These are phyloP conservation scores for Darevskia nairensis DNA, from an alignment of 2,797 vertebrate genomes.

Conservation along the genomic window DNA sequence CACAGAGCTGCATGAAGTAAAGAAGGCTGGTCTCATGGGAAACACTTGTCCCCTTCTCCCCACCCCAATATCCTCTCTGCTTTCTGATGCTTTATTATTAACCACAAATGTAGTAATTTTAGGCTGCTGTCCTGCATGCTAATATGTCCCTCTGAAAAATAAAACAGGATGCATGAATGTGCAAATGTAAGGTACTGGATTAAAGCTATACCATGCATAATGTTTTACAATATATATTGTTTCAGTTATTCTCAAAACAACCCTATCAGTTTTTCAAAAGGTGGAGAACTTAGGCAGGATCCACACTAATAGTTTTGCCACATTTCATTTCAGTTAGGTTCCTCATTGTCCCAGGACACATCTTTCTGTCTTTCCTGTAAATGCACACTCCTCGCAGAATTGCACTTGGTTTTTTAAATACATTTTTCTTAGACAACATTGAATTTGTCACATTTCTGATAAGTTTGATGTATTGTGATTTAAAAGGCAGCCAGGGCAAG, in stretches of 20 bases:
- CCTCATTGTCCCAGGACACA: not conserved
- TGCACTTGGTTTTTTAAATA: not conserved
- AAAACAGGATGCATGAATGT: not conserved
- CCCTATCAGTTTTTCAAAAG: not conserved
- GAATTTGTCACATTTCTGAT: not conserved
- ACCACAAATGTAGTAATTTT: not conserved
- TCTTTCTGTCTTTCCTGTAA: not conserved
- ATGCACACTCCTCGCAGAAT: not conserved
- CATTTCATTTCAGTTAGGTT: not conserved
- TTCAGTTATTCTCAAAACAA: not conserved
- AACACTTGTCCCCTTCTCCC: not conserved
- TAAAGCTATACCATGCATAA: not conserved
- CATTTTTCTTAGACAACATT: not conserved
- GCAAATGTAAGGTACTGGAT: not conserved
- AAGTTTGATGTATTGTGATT: not conserved
- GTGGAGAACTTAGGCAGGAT: not conserved
- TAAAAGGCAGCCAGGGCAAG: no score
- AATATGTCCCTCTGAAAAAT: not conserved
- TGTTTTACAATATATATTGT: not conserved
- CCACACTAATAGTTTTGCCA: not conserved
- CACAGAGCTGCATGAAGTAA: not conserved
- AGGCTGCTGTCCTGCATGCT: not conserved
- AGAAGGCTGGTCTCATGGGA: not conserved
- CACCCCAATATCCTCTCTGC: not conserved
- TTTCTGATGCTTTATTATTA: not conserved